A percentile compares a stretch with the other conserved stretches of the same genome.
phyloP scores from a whole-genome alignment of 2,888 invertebrate genomes.

The Agonopterix alstromeriana region DNA sequence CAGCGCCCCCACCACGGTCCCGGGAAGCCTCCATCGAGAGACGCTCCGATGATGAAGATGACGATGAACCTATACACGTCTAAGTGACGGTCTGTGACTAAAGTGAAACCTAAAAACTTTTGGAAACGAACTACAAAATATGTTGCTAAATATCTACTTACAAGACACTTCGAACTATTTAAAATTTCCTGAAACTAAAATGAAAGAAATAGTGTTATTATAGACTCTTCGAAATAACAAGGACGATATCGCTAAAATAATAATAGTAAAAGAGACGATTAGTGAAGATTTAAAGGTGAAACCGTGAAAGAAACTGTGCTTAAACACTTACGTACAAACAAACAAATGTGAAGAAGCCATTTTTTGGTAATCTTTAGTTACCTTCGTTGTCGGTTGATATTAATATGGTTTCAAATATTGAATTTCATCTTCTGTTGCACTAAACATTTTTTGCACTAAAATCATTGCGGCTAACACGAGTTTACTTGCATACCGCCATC shows the following conservation, averaged over 20 bases:
- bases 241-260: no score
- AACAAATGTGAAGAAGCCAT: constrained; percentile 18
- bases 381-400: constrained; percentile 1
- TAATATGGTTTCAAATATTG: constrained; percentile 15
- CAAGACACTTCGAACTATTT: no score
- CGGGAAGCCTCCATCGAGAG: constrained; percentile 54
- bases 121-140: no score
- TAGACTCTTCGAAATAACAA: no score
- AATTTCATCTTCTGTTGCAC: constrained; percentile 13
- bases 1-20: constrained; percentile 68
- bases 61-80: constrained; percentile 80
- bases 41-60: constrained; percentile 73
- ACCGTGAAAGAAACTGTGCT: constrained; percentile 3
- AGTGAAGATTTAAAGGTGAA: neutral
- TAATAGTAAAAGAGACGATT: no score
- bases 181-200: no score
- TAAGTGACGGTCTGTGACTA: constrained; percentile 28
- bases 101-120: no score
- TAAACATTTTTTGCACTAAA: constrained; percentile 1
- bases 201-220: no score
- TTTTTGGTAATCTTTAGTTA: constrained; percentile 16
- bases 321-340: constrained; percentile 9
- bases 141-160: no score
- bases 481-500: no score
- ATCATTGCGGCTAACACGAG: constrained; percentile 5